Evolutionary conservation across 2,797 vertebrate genomes (phyloP), one percentile per base, ranked within the genome.

Genomic region (Knipowitschia caucasica): DNA sequence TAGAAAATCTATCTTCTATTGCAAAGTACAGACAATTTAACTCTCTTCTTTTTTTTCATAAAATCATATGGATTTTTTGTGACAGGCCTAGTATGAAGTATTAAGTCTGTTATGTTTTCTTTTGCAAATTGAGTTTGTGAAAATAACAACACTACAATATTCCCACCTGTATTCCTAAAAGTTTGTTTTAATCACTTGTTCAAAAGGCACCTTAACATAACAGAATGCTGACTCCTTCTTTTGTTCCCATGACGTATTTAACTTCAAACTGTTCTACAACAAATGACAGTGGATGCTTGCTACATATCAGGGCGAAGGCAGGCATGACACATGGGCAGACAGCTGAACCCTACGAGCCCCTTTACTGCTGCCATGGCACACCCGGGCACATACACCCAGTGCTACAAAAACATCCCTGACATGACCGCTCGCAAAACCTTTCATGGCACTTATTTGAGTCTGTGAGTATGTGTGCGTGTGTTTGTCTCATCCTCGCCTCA

Each of bases 201-300:
- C 33, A 36, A 10, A 35, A 50, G 54, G 51, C 60, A 78, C 71
- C 75, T 65, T 65, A 72, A 73, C 59, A 63, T 61, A 52, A 34
- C 51, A 51, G 26, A 58, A 51, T 46, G 60, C 66, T 24, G 64
- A 64, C 80, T 73, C 63, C 59, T 75, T 78, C 69, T 68, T 70
- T 58, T 77, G 77, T 72, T 62, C 69, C 60, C 69, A 73, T 70
- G 77, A 74, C 78, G 80, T 64, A 77, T 61, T 83, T 52, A 71
- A 82, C 80, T 89, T 89, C 77, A 64, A 75, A 74, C 69, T 74
- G 80, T 82, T 75, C 77, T 71, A 81, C 81, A 85, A 90, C 83
- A 89, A 91, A 91, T 91, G 84, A 84, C 82, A 83, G 71, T 80
- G 82, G 74, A 77, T 88, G 88, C 87, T 83, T 86, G 83, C 76